Base-by-base conservation (phyloP, 2,797 vertebrate genomes). In the Australoheros facetus region DNA sequence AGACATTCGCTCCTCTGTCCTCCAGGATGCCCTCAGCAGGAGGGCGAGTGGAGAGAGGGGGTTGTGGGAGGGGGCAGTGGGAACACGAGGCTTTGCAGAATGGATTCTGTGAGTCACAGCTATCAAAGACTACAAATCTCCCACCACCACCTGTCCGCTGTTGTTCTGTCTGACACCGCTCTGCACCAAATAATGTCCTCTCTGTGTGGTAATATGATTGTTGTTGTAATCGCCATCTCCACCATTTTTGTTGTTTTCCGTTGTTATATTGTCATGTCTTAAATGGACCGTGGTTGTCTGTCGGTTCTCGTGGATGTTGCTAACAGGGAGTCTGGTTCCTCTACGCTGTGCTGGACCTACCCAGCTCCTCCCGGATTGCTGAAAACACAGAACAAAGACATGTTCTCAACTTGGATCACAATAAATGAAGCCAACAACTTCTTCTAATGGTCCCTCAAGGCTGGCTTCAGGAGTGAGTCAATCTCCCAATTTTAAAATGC, bases 301-400 rank as follows among this genome's bases (percentile, higher is more conserved):
- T 95, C 87, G 42, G 85, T 77, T 87, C 83, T 60, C 4, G 84
- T 92, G 93, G 95, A 75, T 82, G 94, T 91, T 71, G 70, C 48
- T 71, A 56, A 79, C 87, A 84, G 92, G 89, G 77, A 83, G 89
- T 75, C 77, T 83, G 90, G 73, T 51, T 94, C 85, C 62, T 96
- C 94, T 98, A 99, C 21, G 97, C 96, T 57, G 96, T 97, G 92
- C 96, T 98, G 55, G 98, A 98, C 92, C 97, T 98, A 90, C 96
- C 97, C 93, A 99, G 96, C 89, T 99, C 98, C 96, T 99, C 98
- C 89, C 98, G 96, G 95, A 99, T 99, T 81, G 98, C 98, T 99
- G 89, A 62, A 77, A 78, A 94, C 7, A 93, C 54, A 93, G 23
- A 80, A 3, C 51, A 79, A 54, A 54, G 23, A 55, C 16, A 39